These are phyloP conservation scores for Premnoplex brunnescens DNA, from an alignment of 2,797 vertebrate genomes.

Conservation along the genomic window DNA sequence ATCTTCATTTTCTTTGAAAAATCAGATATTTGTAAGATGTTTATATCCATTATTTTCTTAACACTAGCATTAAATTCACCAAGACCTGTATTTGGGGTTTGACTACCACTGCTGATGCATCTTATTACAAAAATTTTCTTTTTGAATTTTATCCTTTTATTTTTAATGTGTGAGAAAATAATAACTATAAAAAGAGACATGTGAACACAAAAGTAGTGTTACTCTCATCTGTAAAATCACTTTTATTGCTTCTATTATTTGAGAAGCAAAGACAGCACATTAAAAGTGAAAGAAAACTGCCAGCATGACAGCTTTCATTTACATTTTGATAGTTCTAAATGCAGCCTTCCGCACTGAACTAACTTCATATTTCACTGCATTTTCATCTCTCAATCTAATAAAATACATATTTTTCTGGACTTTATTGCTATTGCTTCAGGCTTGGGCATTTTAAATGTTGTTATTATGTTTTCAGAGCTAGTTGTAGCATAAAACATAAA, in stretches of 20 bases:
- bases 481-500: constrained; percentile 41
- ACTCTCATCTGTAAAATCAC: constrained; percentile 28
- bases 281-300: constrained; percentile 58
- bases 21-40: neutral
- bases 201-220: neutral
- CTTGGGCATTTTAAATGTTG: constrained; percentile 31
- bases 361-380: constrained; percentile 54
- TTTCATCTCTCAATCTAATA: constrained; percentile 57
- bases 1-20: neutral
- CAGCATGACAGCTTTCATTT: constrained; percentile 57
- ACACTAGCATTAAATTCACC: neutral
- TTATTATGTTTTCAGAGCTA: constrained; percentile 40
- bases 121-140: neutral
- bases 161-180: neutral
- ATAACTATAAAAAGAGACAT: neutral
- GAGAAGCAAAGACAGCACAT: constrained; percentile 41
- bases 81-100: neutral
- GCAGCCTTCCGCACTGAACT: constrained; percentile 34
- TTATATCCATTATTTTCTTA: neutral
- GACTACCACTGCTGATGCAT: neutral
- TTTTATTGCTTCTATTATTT: constrained; percentile 19
- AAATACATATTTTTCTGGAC: constrained; percentile 52
- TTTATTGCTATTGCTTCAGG: constrained; percentile 50
- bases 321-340: constrained; percentile 43
- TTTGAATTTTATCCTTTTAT: neutral